phyloP scores from a whole-genome alignment of 2,888 invertebrate genomes.

The Syritta pipiens region DNA sequence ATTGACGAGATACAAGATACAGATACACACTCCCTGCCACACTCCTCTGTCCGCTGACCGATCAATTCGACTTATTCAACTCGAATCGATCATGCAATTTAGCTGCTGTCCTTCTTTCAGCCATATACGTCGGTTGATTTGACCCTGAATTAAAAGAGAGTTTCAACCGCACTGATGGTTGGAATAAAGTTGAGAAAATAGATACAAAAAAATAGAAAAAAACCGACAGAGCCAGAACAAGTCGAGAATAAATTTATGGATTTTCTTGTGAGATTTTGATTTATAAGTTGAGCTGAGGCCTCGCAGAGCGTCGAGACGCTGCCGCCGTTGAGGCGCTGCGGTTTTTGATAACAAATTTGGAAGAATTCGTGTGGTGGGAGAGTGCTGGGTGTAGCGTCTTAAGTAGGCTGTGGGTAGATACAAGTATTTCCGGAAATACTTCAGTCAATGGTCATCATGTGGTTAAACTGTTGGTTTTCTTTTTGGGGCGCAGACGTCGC shows the following conservation, averaged over 20 bases:
- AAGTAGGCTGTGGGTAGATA: neutral
- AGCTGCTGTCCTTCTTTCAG: conserved; percentile 61
- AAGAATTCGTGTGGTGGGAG: neutral
- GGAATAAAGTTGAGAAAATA: neutral
- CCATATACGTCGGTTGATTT: conserved; percentile 63
- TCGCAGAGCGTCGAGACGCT: too few relatives aligned
- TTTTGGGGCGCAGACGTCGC: too few relatives aligned
- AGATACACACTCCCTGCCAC: conserved; percentile 7
- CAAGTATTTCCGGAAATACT: conserved; percentile 17
- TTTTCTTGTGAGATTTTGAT: conserved; percentile 20
- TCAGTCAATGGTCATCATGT: neutral
- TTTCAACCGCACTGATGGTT: conserved; percentile 43
- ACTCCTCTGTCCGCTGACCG: conserved; percentile 13
- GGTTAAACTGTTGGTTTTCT: too few relatives aligned
- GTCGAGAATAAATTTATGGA: conserved; percentile 34
- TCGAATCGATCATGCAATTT: conserved; percentile 64
- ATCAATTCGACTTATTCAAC: conserved; percentile 58
- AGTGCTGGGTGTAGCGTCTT: neutral
- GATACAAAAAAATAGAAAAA: conserved; percentile 10
- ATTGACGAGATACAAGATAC: conserved; percentile 13
- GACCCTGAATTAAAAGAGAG: conserved; percentile 65
- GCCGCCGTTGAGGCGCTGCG: too few relatives aligned
- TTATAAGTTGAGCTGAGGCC: conserved; percentile 42
- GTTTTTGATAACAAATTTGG: neutral
- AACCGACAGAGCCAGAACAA: conserved; percentile 49